These are phyloP conservation scores for Oreochromis grahami DNA, from an alignment of 2,797 vertebrate genomes.

Conservation along the genomic window DNA sequence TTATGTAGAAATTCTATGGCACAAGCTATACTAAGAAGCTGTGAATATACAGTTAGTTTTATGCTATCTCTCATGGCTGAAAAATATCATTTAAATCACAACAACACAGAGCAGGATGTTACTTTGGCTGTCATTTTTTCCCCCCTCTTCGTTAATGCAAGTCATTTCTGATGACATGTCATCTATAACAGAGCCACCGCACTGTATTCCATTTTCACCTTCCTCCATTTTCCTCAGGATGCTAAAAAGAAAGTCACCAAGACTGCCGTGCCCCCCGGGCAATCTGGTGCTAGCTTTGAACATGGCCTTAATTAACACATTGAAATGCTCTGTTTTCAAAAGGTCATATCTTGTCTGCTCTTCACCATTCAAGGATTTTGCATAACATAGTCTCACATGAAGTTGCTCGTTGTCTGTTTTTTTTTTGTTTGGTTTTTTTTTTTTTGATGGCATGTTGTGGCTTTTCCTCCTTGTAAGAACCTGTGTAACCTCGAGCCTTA, in stretches of 20 bases:
- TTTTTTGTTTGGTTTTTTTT: too few species aligned
- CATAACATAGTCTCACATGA: neutral
- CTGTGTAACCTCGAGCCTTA: neutral
- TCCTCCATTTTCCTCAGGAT: neutral
- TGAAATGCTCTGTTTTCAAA: constrained; percentile 44
- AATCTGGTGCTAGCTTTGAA: constrained; percentile 28
- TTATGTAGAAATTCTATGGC: neutral
- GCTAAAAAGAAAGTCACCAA: constrained; percentile 11
- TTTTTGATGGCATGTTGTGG: neutral
- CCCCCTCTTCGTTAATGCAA: neutral
- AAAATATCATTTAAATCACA: neutral
- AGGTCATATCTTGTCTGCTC: constrained; percentile 31
- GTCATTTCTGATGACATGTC: neutral
- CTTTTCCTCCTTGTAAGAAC: neutral
- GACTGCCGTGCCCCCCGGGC: constrained; percentile 1
- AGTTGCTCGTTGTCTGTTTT: neutral
- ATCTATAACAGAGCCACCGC: neutral
- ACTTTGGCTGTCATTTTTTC: fast-evolving
- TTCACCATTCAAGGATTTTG: constrained; percentile 27
- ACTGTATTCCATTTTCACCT: neutral
- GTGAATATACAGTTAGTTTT: neutral
- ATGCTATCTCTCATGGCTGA: neutral
- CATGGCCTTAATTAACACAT: constrained; percentile 58
- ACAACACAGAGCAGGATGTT: neutral
- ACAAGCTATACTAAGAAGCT: neutral